These are phyloP conservation scores for Boulengeromyrus knoepffleri DNA, from an alignment of 2,113 vertebrate species.

Conservation along the genomic window DNA sequence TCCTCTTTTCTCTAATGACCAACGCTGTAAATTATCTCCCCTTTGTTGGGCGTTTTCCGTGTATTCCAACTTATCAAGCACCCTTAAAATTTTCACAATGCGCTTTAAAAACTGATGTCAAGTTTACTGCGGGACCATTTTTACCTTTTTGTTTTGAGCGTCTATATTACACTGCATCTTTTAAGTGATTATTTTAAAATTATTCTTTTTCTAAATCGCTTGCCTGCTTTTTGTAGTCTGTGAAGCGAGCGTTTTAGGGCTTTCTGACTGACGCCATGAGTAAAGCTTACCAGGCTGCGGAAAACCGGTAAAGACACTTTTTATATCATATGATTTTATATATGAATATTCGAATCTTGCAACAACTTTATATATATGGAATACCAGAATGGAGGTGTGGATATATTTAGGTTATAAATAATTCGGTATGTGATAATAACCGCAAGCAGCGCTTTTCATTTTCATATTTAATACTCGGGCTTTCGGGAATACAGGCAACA, in stretches of 20 bases:
- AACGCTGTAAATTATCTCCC: neutral
- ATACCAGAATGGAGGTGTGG: neutral
- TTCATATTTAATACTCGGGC: neutral
- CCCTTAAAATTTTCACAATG: slow-evolving; percentile 50
- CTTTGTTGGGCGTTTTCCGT: slow-evolving; percentile 25
- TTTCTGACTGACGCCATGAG: neutral
- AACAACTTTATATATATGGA: neutral
- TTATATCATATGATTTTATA: neutral
- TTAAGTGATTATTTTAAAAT: neutral
- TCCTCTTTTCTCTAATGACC: neutral
- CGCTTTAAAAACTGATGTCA: slow-evolving; percentile 59
- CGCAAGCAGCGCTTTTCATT: neutral
- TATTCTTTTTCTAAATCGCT: neutral
- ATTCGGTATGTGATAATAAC: neutral
- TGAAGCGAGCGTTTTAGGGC: neutral
- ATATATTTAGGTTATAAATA: neutral
- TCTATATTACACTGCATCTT: neutral
- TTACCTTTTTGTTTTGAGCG: neutral
- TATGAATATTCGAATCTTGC: neutral
- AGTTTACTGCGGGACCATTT: slow-evolving; percentile 21
- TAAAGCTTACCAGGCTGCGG: neutral
- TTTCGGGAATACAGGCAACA: neutral
- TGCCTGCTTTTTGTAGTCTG: neutral
- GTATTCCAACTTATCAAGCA: slow-evolving; percentile 36
- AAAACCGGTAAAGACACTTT: neutral